Evolutionary conservation across 2,113 vertebrate species (phyloP), one percentile per base, ranked within the genome.

Genomic region (Ctenodactylus gundi): DNA sequence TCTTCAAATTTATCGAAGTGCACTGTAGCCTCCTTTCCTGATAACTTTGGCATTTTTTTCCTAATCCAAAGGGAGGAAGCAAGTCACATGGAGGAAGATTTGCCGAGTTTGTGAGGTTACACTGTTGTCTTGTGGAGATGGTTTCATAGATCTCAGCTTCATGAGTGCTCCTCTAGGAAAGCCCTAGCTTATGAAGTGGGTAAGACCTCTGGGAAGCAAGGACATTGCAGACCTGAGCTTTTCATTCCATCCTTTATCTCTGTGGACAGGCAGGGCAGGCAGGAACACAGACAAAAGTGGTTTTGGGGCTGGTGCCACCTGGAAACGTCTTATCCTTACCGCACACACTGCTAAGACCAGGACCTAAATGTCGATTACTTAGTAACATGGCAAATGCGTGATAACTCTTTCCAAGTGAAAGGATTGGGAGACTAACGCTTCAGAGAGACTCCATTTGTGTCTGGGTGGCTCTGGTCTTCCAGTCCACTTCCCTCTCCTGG

Each of bases 71-170:
- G 60, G 72, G 88, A 20, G 3, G 83, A 57, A 67, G 62, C 44
- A 41, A 7, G 4, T 7, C 8, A 13, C 4, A 0, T 11, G 25
- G 7, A 4, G 12, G 17, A 6, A 36, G 13, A 2, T 11, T 13
- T 25, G 7, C 57, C 23, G 27, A 0, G 14, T 53, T 89, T 64
- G 20, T 70, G 3, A 5, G 25, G 6, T 41, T 20, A 85, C 17
- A 72, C 73, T 86, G 88, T 68, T 83, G 91, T 89, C 49, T 0
- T 85, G 62, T 0, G 13, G 78, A 89, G 10, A 31, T 31, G n/a
- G n/a, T n/a, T n/a, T n/a, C n/a, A n/a, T n/a, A n/a, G n/a, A n/a
- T n/a, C n/a, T n/a, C n/a, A n/a, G 25, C 92, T 96, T 58, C 34
- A 36, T 7, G 46, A 44, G 17, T 4, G 23, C 12, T 36, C 11